These are phyloP conservation scores for Ciconia boyciana DNA, from an alignment of 2,113 vertebrate species.

Conservation along the genomic window DNA sequence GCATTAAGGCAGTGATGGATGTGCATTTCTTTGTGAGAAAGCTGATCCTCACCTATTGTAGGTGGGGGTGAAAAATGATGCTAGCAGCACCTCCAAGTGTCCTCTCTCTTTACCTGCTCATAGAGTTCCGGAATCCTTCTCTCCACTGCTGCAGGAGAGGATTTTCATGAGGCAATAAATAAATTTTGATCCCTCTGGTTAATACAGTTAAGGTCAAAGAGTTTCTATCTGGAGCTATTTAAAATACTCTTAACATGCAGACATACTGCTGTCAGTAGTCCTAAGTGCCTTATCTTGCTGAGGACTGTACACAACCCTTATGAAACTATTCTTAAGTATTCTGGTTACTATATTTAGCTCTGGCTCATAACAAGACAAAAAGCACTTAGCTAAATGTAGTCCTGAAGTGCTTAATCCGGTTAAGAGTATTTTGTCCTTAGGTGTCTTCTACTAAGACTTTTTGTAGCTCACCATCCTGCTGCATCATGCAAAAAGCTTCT, in stretches of 20 bases:
- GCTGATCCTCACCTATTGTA: neutral
- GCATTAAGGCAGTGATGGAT: neutral
- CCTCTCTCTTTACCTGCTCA: neutral
- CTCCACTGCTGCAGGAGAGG: neutral
- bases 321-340: conserved; percentile 65
- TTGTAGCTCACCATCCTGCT: conserved; percentile 38
- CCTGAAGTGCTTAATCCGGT: conserved; percentile 51
- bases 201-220: conserved; percentile 55
- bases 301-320: conserved; percentile 40
- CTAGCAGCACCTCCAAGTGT: neutral
- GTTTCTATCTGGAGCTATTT: conserved; percentile 44
- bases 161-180: conserved; percentile 46
- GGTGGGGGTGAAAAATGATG: neutral
- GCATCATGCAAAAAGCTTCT: conserved; percentile 44
- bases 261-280: conserved; percentile 28
- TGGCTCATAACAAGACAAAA: conserved; percentile 57
- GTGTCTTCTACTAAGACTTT: conserved; percentile 33
- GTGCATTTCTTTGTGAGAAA: neutral
- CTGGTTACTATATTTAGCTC: conserved; percentile 51
- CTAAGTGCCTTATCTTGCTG: conserved; percentile 56
- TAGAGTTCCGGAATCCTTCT: neutral
- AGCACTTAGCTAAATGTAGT: conserved; percentile 61
- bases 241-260: conserved; percentile 34
- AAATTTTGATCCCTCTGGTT: conserved; percentile 52
- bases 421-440: conserved; percentile 66